Conservation (phyloP, 2,113 vertebrate species). For the Pseudorasbora parva region DNA sequence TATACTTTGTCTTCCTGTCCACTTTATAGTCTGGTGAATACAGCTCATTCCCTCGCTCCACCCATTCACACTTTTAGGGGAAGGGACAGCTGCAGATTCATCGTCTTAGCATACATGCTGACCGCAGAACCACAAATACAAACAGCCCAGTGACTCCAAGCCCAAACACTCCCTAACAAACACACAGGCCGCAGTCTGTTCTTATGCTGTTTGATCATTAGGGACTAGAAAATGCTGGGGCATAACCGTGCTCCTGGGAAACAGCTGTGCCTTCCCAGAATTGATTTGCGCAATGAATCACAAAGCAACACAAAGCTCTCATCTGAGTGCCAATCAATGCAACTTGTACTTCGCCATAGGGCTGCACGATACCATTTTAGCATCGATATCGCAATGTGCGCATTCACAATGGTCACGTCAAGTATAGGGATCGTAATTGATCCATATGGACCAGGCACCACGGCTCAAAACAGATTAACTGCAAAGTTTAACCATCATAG, state of each 20-base stretch:
- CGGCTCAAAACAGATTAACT: too few relatives aligned
- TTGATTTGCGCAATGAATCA: slow-evolving; percentile 31
- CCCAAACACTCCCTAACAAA: not conserved
- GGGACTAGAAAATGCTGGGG: slow-evolving; percentile 6
- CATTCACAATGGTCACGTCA: too few relatives aligned
- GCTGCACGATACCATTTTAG: too few relatives aligned
- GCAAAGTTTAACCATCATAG: too few relatives aligned
- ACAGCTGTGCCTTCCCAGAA: slow-evolving; percentile 18
- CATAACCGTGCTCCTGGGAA: slow-evolving; percentile 19
- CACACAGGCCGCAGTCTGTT: slow-evolving; percentile 1
- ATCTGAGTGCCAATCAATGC: slow-evolving; percentile 14
- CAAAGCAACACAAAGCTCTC: slow-evolving; percentile 15
- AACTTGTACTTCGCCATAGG: not conserved
- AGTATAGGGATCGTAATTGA: too few relatives aligned
- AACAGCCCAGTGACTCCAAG: slow-evolving; percentile 16
- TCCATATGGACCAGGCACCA: too few relatives aligned
- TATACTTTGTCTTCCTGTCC: slow-evolving; percentile 13
- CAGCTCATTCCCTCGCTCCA: not conserved
- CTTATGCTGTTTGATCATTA: slow-evolving; percentile 14
- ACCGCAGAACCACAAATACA: slow-evolving; percentile 21
- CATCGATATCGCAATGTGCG: too few relatives aligned
- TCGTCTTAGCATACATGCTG: slow-evolving; percentile 23
- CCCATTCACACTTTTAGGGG: not conserved
- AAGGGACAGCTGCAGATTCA: slow-evolving; percentile 13
- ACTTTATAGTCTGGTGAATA: not conserved